A percentile compares a stretch with the other conserved stretches of the same genome.
phyloP scores from a whole-genome alignment of 2,113 vertebrate species.

The Galbula dea region DNA sequence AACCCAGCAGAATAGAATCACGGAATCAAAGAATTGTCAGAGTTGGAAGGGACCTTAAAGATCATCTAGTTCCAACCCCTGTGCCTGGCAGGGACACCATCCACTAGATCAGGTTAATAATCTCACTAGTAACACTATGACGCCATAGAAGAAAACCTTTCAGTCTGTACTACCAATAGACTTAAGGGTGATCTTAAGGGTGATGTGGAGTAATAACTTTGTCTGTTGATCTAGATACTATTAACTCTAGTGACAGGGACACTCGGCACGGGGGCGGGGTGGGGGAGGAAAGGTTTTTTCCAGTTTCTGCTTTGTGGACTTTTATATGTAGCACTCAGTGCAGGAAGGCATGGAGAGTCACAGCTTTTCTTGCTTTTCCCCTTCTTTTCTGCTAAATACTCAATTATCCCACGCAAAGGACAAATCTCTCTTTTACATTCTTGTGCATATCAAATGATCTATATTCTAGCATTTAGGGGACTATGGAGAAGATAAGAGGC shows the following conservation, averaged over 20 bases:
- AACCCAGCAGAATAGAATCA: background rate
- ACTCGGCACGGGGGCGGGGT: no score
- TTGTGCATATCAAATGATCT: rapidly evolving
- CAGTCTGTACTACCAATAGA: background rate
- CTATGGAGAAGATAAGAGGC: background rate
- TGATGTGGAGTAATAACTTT: background rate
- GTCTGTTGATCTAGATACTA: background rate
- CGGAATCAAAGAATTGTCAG: no score
- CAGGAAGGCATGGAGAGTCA: background rate
- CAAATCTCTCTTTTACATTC: rapidly evolving
- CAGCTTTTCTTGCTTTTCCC: rapidly evolving
- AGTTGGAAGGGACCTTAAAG: no score
- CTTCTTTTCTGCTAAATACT: background rate
- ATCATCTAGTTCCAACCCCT: no score
- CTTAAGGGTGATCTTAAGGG: rapidly evolving
- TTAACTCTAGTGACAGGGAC: background rate
- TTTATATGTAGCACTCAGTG: background rate
- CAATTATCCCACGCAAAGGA: background rate
- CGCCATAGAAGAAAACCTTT: background rate
- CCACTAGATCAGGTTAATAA: no score
- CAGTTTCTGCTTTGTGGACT: background rate
- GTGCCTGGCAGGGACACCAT: no score
- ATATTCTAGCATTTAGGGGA: background rate
- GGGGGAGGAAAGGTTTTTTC: background rate
- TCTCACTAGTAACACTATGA: background rate